A percentile compares a stretch with the other conserved stretches of the same genome.
phyloP scores from a whole-genome alignment of 2,113 vertebrate genomes.

The Sciurus niger region DNA sequence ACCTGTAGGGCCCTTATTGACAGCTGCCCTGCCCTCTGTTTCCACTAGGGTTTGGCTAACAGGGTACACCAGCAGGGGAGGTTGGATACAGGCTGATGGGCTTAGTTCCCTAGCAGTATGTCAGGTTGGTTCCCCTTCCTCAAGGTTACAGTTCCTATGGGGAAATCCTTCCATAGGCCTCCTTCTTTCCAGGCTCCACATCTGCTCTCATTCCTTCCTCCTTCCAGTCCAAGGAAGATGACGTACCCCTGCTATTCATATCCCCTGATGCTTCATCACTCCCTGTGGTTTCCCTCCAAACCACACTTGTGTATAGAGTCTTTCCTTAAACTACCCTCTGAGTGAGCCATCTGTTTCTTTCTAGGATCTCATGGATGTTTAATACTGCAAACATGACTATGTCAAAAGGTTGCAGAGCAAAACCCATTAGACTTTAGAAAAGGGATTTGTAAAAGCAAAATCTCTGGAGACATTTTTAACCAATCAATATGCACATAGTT shows the following conservation, averaged over 20 bases:
- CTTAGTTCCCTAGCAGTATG: not conserved
- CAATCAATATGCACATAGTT: not conserved
- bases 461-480: slow-evolving; percentile 49
- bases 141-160: not conserved
- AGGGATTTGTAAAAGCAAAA: slow-evolving; percentile 30
- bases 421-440: not conserved
- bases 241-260: not conserved
- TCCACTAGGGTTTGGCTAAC: not conserved
- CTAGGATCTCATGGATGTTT: not conserved
- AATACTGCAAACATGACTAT: not conserved
- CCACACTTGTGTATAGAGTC: not conserved
- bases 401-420: slow-evolving; percentile 28
- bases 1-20: not conserved
- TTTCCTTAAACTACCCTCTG: not conserved
- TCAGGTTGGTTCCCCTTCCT: not conserved
- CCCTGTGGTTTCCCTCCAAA: not conserved
- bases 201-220: not conserved
- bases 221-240: not conserved
- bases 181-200: not conserved
- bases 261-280: not conserved
- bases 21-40: not conserved
- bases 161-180: not conserved
- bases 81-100: not conserved
- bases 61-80: not conserved
- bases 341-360: slow-evolving; percentile 42